phyloP scores from a whole-genome alignment of 2,113 vertebrate species.

The Tamias sibiricus region DNA sequence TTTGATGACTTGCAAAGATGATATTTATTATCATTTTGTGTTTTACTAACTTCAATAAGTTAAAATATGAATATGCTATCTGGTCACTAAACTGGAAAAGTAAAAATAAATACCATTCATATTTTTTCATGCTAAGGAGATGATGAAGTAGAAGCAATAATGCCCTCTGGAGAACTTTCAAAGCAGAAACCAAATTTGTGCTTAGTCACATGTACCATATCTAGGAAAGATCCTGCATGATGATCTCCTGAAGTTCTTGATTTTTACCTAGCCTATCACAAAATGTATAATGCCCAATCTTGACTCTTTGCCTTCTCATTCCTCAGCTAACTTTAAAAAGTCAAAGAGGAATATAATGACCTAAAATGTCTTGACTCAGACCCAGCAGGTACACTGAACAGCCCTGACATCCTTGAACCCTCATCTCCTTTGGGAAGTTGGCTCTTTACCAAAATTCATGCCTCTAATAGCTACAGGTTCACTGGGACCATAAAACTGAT shows the following conservation, averaged over 20 bases:
- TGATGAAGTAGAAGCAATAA: not conserved
- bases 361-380: not conserved
- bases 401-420: not conserved
- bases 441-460: not conserved
- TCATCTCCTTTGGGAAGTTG: not conserved
- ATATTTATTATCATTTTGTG: conserved; percentile 75
- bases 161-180: not conserved
- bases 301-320: not conserved
- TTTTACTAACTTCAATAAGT: conserved; percentile 73
- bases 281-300: not conserved
- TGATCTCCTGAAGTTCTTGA: not conserved
- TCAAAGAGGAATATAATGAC: not conserved
- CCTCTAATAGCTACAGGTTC: not conserved
- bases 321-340: conserved; percentile 31
- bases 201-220: not conserved
- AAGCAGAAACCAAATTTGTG: not conserved
- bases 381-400: not conserved
- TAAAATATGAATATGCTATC: conserved; percentile 66
- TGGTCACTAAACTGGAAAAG: conserved; percentile 62
- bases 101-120: conserved; percentile 71
- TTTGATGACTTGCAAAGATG: conserved; percentile 79
- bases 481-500: not conserved
- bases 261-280: not conserved
- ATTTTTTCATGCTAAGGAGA: conserved; percentile 72
- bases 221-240: not conserved